A percentile compares a stretch with the other conserved stretches of the same genome.
phyloP scores from a whole-genome alignment of 2,888 invertebrate genomes.

The Volucella bombylans region DNA sequence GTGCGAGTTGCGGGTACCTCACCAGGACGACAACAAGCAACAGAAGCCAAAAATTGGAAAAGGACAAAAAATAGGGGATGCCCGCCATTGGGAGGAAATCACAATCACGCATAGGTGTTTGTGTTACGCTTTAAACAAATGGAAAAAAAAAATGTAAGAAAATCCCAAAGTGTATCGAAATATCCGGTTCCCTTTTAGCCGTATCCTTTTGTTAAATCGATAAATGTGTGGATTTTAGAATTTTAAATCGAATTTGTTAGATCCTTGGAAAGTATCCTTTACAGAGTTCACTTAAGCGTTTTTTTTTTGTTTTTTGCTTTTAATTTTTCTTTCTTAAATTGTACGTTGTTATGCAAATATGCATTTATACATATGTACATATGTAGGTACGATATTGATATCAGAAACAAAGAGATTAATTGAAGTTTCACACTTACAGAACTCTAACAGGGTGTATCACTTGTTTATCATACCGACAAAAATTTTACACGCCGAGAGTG shows the following conservation, averaged over 20 bases:
- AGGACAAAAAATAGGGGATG: slow-evolving; percentile 72
- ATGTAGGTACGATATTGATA: too few species aligned
- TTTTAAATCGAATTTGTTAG: slow-evolving; percentile 16
- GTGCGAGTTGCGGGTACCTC: slow-evolving; percentile 24
- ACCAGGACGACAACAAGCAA: slow-evolving; percentile 61
- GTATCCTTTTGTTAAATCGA: slow-evolving; percentile 72
- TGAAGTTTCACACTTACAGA: slow-evolving; percentile 81
- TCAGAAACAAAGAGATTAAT: slow-evolving; percentile 51
- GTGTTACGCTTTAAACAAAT: slow-evolving; percentile 73
- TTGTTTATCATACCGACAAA: slow-evolving; percentile 83
- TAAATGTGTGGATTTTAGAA: slow-evolving; percentile 46
- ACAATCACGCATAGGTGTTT: slow-evolving; percentile 71
- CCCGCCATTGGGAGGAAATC: slow-evolving; percentile 53
- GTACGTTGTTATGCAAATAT: slow-evolving; percentile 19
- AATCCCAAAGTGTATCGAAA: slow-evolving; percentile 29
- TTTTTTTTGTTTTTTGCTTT: slow-evolving; percentile 6
- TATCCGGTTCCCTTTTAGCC: slow-evolving; percentile 55
- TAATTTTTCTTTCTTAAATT: background rate
- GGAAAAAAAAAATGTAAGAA: slow-evolving; percentile 20
- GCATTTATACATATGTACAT: slow-evolving; percentile 5
- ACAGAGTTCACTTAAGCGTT: slow-evolving; percentile 11
- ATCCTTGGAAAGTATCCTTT: slow-evolving; percentile 11
- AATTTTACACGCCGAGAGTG: slow-evolving; percentile 82
- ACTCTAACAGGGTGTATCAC: slow-evolving; percentile 83
- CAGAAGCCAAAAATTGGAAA: slow-evolving; percentile 63